These are phyloP conservation scores for Nothobranchius kuhntae DNA, from an alignment of 2,113 vertebrate genomes.

Conservation along the genomic window DNA sequence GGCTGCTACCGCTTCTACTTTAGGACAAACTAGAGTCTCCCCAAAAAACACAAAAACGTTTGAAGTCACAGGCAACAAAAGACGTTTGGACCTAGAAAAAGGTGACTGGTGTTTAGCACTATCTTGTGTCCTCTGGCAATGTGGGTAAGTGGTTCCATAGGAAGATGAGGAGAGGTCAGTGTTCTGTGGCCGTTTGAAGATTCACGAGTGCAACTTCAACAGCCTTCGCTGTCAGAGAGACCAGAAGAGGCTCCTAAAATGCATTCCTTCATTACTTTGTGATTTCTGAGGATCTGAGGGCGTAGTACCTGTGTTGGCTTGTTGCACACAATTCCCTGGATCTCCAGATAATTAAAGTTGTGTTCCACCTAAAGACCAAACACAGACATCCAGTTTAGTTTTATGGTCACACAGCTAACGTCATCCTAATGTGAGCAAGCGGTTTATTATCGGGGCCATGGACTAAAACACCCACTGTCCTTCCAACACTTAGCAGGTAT, in stretches of 20 bases:
- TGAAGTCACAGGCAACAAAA: too few species aligned
- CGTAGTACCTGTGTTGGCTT: conserved; percentile 89
- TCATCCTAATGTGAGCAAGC: not conserved
- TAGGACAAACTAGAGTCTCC: too few species aligned
- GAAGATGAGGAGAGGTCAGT: too few species aligned
- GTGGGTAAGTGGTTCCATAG: too few species aligned
- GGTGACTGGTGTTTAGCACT: too few species aligned
- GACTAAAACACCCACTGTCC: not conserved
- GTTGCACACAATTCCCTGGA: conserved; percentile 90
- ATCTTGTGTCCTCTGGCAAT: too few species aligned
- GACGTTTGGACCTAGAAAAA: too few species aligned
- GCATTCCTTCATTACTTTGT: not conserved
- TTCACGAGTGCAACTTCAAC: too few species aligned
- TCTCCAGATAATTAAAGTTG: conserved; percentile 96
- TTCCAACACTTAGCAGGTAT: conserved; percentile 34
- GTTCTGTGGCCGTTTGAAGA: too few species aligned
- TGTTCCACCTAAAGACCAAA: conserved; percentile 86
- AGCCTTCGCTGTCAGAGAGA: too few species aligned
- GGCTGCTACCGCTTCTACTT: too few species aligned
- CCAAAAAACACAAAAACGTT: too few species aligned
- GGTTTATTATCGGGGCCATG: not conserved
- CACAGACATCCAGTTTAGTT: conserved; percentile 13
- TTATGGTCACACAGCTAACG: not conserved
- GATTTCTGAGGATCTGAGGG: not conserved
- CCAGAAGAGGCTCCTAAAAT: not conserved